phyloP scores from a whole-genome alignment of 2,797 vertebrate genomes.

The Megalops cyprinoides region DNA sequence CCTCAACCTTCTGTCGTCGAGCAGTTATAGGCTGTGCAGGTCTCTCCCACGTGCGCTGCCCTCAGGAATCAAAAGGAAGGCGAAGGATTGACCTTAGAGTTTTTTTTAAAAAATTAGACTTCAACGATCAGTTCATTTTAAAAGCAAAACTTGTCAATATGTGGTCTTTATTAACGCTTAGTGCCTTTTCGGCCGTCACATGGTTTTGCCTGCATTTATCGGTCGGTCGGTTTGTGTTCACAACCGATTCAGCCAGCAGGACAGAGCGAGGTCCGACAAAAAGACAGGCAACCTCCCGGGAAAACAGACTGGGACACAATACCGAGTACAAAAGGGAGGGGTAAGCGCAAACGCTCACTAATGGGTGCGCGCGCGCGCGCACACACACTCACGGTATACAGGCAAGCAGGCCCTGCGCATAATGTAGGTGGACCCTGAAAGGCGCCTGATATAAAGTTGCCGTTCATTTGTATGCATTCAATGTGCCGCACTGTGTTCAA shows the following conservation, averaged over 20 bases:
- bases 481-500: neutral
- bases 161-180: neutral
- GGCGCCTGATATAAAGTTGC: neutral
- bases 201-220: neutral
- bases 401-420: no score
- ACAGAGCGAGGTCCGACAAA: constrained; percentile 11
- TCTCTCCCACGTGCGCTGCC: neutral
- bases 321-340: neutral
- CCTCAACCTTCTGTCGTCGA: neutral
- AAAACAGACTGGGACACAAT: neutral
- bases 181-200: neutral
- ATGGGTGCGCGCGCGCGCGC: neutral
- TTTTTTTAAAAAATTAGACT: neutral
- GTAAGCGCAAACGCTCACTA: neutral
- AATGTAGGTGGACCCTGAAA: neutral
- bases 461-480: neutral
- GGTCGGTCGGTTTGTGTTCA: constrained; percentile 13
- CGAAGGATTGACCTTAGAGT: no score
- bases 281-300: neutral
- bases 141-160: neutral
- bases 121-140: neutral
- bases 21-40: neutral
- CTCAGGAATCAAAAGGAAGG: no score
- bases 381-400: neutral
- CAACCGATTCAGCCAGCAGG: neutral